A percentile compares a stretch with the other conserved stretches of the same genome.
Conservation (phyloP, 2,888 invertebrate genomes). For the Epirrhoe alternata region DNA sequence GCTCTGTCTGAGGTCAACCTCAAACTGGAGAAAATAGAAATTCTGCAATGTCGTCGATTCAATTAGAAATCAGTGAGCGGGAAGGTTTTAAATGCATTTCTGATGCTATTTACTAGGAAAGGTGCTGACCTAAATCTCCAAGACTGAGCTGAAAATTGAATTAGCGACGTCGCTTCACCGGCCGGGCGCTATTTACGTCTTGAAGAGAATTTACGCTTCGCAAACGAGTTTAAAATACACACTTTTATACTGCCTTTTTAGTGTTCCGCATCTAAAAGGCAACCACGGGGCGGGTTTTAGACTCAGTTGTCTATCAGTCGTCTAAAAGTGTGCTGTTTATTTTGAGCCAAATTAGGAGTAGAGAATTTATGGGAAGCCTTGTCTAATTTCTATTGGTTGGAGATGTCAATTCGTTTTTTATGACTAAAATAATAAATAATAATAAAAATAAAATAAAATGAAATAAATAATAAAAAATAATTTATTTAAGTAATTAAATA, state of each 20-base stretch:
- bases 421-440: no score
- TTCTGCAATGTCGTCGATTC: constrained; percentile 9
- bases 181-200: constrained; percentile 36
- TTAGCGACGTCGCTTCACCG: constrained; percentile 36
- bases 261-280: not conserved
- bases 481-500: no score
- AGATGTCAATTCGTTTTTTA: no score
- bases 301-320: no score
- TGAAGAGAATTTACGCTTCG: constrained; percentile 27
- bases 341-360: no score
- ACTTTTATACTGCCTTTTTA: constrained; percentile 9
- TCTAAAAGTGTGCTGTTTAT: no score
- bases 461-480: no score
- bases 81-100: constrained; percentile 41
- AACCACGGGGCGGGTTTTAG: no score
- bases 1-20: not conserved
- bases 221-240: constrained; percentile 17
- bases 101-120: constrained; percentile 41
- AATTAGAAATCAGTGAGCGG: constrained; percentile 22
- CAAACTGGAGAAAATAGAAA: constrained; percentile 16
- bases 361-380: no score
- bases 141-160: constrained; percentile 40
- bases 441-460: no score
- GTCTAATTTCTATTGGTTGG: no score
- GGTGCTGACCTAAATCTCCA: constrained; percentile 40